A percentile compares a stretch with the other conserved stretches of the same genome.
Conservation (phyloP, 2,888 invertebrate genomes). For the Microctonus brassicae region DNA sequence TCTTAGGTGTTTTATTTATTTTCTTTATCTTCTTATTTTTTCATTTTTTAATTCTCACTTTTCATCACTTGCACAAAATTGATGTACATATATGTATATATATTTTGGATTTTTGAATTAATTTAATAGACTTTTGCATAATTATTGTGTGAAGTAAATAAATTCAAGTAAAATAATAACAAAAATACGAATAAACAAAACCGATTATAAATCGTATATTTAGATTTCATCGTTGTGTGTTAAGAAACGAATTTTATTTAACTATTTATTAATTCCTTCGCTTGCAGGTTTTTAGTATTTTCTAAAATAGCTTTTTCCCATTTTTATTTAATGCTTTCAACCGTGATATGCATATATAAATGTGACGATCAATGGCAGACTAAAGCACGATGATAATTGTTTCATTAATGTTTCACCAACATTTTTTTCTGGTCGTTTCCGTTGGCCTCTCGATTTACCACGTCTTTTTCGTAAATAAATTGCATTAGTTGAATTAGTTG, state of each 20-base stretch:
- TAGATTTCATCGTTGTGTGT: neutral
- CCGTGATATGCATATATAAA: conserved; percentile 64
- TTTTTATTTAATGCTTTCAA: conserved; percentile 38
- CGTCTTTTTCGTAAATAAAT: conserved; percentile 68
- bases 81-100: neutral
- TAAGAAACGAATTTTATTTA: neutral
- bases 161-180: neutral
- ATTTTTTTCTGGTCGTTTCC: conserved; percentile 53
- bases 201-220: neutral
- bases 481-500: conserved; percentile 74
- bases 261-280: neutral
- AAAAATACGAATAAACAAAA: neutral
- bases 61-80: conserved; percentile 50
- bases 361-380: conserved; percentile 56
- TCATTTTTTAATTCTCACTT: conserved; percentile 31
- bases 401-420: conserved; percentile 43
- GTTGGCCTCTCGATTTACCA: conserved; percentile 58
- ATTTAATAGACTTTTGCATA: too few relatives aligned
- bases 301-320: neutral
- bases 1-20: neutral
- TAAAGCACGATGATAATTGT: conserved; percentile 47
- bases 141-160: conserved; percentile 52
- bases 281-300: neutral
- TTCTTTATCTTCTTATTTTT: neutral
- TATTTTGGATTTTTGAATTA: too few relatives aligned